Evolutionary conservation across 2,888 invertebrate species (phyloP).

Genomic region (Zelleria hepariella): DNA sequence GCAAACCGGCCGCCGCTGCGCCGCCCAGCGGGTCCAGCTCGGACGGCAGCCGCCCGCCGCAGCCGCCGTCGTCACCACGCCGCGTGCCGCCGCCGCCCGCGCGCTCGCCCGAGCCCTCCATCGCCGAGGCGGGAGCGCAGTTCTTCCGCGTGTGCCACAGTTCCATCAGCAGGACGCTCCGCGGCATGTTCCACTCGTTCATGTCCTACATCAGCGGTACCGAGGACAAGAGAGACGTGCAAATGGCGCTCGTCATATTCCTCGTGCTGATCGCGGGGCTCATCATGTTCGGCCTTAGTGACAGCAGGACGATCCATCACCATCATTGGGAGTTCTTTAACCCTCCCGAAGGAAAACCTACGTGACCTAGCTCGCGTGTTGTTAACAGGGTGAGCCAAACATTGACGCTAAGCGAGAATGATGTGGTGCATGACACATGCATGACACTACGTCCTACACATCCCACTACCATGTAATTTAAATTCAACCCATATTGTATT

Average conservation of each 20-base stretch:
- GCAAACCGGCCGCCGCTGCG: constrained; percentile 47
- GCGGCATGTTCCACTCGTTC: constrained; percentile 77
- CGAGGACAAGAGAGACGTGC: constrained; percentile 80
- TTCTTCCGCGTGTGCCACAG: constrained; percentile 78
- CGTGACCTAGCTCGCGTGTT: constrained; percentile 20
- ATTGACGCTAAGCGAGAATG: too few species aligned
- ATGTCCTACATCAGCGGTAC: constrained; percentile 74
- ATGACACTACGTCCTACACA: too few species aligned
- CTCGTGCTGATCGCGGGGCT: constrained; percentile 84
- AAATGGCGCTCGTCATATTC: constrained; percentile 83
- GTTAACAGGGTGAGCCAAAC: too few species aligned
- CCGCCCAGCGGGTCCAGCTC: constrained; percentile 65
- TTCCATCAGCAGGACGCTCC: constrained; percentile 75
- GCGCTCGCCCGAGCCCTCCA: constrained; percentile 73
- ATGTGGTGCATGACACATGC: too few species aligned
- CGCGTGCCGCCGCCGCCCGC: constrained; percentile 46
- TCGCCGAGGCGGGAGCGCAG: constrained; percentile 79
- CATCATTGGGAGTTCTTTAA: constrained; percentile 93
- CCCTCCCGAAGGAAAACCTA: constrained; percentile 77
- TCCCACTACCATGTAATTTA: too few species aligned
- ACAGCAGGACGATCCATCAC: constrained; percentile 80
- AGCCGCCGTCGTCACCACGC: constrained; percentile 52
- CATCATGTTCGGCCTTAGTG: constrained; percentile 81
- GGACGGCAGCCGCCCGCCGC: constrained; percentile 60
- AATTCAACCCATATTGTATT: too few species aligned